Evolutionary conservation across 2,888 invertebrate genomes (phyloP).

Genomic region (Melolontha melolontha): DNA sequence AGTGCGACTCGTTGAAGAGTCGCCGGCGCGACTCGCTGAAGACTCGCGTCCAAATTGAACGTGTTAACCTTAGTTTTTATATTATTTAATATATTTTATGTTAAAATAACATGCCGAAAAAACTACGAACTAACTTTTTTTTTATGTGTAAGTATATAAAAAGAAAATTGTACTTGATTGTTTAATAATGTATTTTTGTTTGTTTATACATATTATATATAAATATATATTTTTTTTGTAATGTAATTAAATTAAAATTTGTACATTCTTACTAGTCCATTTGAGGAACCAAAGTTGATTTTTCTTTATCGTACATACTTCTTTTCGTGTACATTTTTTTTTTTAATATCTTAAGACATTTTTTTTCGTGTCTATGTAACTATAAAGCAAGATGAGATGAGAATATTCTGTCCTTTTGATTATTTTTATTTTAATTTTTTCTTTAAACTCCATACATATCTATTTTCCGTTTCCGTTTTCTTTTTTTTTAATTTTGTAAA

Average conservation of each 20-base stretch:
- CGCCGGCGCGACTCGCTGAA: too few species aligned
- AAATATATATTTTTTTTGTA: constrained; percentile 48
- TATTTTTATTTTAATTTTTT: constrained; percentile 39
- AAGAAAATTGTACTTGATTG: constrained; percentile 25
- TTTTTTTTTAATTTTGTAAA: constrained; percentile 38
- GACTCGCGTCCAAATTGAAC: too few species aligned
- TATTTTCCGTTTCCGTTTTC: constrained; percentile 33
- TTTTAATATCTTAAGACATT: constrained; percentile 49
- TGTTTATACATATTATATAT: constrained; percentile 51
- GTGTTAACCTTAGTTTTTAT: not conserved
- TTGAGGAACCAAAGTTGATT: constrained; percentile 64
- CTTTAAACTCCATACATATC: constrained; percentile 11
- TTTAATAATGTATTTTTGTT: constrained; percentile 38
- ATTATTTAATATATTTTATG: constrained; percentile 3
- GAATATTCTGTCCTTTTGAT: constrained; percentile 42
- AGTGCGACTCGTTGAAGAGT: too few species aligned
- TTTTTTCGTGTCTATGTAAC: too few species aligned
- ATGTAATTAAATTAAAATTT: constrained; percentile 42
- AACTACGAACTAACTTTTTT: not conserved
- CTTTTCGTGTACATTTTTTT: constrained; percentile 44
- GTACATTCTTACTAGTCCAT: constrained; percentile 63
- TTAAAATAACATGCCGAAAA: not conserved
- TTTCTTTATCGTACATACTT: constrained; percentile 34
- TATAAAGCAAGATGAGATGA: too few species aligned
- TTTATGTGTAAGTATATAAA: constrained; percentile 7